Percentiles rank a stretch among this genome's conserved stretches.
These are phyloP conservation scores for Physeter macrocephalus DNA, from an alignment of 2,113 vertebrate genomes.

Conservation along the genomic window DNA sequence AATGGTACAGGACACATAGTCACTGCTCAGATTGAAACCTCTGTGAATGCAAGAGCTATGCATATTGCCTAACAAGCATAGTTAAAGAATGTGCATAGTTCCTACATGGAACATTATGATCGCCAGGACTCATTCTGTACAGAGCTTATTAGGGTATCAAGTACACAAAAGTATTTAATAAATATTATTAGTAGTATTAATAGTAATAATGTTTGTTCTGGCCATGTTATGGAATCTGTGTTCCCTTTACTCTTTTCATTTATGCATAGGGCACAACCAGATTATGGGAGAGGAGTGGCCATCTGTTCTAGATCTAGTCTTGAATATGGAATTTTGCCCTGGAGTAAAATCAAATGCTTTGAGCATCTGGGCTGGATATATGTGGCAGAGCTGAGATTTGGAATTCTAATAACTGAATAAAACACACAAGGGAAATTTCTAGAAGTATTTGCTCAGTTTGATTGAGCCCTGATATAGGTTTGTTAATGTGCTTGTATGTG, in stretches of 20 bases:
- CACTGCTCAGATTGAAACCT: not conserved
- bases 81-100: not conserved
- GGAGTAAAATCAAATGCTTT: constrained; percentile 60
- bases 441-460: constrained; percentile 61
- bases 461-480: constrained; percentile 20
- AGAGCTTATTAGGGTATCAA: not conserved
- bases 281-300: constrained; percentile 55
- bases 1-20: not conserved
- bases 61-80: not conserved
- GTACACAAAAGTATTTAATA: constrained; percentile 47
- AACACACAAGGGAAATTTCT: constrained; percentile 61
- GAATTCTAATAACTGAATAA: constrained; percentile 61
- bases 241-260: constrained; percentile 61
- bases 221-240: constrained; percentile 35
- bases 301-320: constrained; percentile 73
- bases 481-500: constrained; percentile 42
- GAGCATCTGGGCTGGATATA: constrained; percentile 55
- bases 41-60: not conserved
- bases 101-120: not conserved
- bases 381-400: constrained; percentile 55
- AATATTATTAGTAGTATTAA: constrained; percentile 59
- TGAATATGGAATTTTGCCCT: constrained; percentile 66
- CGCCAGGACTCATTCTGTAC: not conserved
- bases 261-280: constrained; percentile 46
- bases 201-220: constrained; percentile 60